Conservation (phyloP, 2,113 vertebrate species). For the Varanus salvator region DNA sequence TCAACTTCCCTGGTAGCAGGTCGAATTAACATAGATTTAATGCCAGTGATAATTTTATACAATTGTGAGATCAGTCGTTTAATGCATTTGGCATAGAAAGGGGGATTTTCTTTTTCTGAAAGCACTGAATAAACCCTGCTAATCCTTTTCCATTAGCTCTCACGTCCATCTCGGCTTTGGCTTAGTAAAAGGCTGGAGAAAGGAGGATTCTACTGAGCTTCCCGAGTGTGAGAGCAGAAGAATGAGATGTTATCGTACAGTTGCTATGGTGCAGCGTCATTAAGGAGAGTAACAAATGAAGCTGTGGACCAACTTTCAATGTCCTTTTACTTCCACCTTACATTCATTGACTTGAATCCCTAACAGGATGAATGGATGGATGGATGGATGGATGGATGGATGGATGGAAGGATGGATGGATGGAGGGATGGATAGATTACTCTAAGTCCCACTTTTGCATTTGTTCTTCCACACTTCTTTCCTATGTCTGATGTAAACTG, state of each 20-base stretch:
- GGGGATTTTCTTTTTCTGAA: constrained; percentile 54
- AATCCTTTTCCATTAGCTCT: constrained; percentile 56
- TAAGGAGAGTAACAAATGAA: constrained; percentile 45
- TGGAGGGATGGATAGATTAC: neutral
- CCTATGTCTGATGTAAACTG: neutral
- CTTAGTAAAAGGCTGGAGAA: constrained; percentile 52
- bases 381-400: neutral
- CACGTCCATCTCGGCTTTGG: constrained; percentile 41
- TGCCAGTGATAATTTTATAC: constrained; percentile 70
- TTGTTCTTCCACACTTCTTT: neutral
- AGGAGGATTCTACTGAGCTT: constrained; percentile 35
- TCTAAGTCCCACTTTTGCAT: neutral
- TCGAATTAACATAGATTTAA: constrained; percentile 75
- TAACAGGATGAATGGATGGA: neutral
- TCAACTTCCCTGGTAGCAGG: constrained; percentile 46
- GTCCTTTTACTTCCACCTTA: neutral
- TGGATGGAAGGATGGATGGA: neutral
- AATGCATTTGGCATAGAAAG: constrained; percentile 61
- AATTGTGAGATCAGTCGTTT: constrained; percentile 64
- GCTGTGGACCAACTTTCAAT: neutral
- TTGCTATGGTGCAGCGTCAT: constrained; percentile 34
- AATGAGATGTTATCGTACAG: constrained; percentile 31
- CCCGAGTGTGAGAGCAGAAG: constrained; percentile 23
- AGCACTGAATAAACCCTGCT: constrained; percentile 56
- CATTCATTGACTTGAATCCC: neutral